Percentiles rank a stretch among this genome's conserved stretches.
phyloP scores from a whole-genome alignment of 2,113 vertebrate genomes.

The Nicator chloris region DNA sequence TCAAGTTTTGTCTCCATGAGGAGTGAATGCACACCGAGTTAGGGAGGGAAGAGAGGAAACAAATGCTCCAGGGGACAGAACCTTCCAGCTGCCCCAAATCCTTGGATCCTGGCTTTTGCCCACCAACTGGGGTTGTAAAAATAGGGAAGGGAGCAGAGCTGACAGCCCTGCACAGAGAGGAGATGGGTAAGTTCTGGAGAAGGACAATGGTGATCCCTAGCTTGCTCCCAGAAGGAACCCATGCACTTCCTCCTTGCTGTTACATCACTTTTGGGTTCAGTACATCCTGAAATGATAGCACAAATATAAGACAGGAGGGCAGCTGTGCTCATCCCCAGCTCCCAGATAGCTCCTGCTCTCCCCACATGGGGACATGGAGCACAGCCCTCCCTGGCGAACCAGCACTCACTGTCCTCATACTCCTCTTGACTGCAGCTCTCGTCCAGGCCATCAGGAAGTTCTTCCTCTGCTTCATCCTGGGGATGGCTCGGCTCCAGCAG shows the following conservation, averaged over 20 bases:
- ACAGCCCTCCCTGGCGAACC: background rate
- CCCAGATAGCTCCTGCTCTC: background rate
- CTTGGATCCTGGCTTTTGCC: background rate
- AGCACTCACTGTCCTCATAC: slow-evolving; percentile 66
- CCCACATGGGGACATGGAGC: background rate
- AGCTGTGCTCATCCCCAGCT: background rate
- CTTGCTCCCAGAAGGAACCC: background rate
- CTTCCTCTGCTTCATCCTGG: slow-evolving; percentile 73
- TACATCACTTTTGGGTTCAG: background rate
- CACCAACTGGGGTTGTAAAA: background rate
- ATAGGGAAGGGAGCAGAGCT: background rate
- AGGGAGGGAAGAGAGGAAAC: background rate
- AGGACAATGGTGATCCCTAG: background rate
- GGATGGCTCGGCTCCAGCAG: slow-evolving; percentile 21
- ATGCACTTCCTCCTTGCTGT: background rate
- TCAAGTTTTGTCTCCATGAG: background rate
- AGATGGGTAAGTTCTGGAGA: background rate
- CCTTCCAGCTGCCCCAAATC: background rate
- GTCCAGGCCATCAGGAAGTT: slow-evolving; percentile 79
- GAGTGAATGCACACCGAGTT: background rate
- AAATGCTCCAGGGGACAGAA: background rate
- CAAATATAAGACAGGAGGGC: background rate
- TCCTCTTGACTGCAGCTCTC: slow-evolving; percentile 74
- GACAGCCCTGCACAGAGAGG: background rate
- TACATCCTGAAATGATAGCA: background rate